Percentiles rank a stretch among this genome's conserved stretches.
Evolutionary conservation across 30 jellyfish, hydroid and myxozoan genomes (phyloP).

Genomic region (Rhopilema esculentum): DNA sequence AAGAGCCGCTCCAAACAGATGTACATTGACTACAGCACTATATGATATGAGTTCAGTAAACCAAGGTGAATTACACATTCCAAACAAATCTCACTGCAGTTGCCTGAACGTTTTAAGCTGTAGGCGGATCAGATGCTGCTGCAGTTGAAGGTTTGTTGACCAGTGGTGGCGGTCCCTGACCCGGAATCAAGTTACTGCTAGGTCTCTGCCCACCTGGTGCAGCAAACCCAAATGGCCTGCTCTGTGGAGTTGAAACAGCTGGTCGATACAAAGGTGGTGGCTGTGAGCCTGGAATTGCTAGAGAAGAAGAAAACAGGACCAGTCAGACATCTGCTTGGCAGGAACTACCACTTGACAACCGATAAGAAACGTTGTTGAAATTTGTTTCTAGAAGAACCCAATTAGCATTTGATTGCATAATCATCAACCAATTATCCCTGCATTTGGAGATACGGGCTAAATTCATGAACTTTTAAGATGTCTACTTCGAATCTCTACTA

Average conservation of each 20-base stretch:
- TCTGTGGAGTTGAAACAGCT: conserved; percentile 32
- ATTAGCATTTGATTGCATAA: not conserved
- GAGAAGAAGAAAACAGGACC: not conserved
- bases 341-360: not conserved
- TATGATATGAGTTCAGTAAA: not conserved
- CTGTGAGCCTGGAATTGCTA: conserved; percentile 55
- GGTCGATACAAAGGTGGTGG: conserved; percentile 79
- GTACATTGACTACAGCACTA: not conserved
- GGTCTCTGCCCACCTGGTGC: conserved; percentile 32
- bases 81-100: not conserved
- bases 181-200: conserved; percentile 14
- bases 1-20: not conserved
- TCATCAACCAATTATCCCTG: too few relatives aligned
- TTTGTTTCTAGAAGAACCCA: not conserved
- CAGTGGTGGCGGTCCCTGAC: conserved; percentile 95
- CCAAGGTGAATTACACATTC: not conserved
- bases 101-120: not conserved
- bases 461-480: too few relatives aligned
- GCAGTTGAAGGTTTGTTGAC: conserved; percentile 59
- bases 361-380: not conserved
- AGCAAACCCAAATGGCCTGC: conserved; percentile 44
- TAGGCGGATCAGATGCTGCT: conserved; percentile 21
- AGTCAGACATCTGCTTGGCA: not conserved
- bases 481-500: too few relatives aligned
- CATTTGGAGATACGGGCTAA: too few relatives aligned